Evolutionary conservation across 2,113 vertebrate species (phyloP), one percentile per base, ranked within the genome.

Genomic region (Thalassoma bifasciatum): DNA sequence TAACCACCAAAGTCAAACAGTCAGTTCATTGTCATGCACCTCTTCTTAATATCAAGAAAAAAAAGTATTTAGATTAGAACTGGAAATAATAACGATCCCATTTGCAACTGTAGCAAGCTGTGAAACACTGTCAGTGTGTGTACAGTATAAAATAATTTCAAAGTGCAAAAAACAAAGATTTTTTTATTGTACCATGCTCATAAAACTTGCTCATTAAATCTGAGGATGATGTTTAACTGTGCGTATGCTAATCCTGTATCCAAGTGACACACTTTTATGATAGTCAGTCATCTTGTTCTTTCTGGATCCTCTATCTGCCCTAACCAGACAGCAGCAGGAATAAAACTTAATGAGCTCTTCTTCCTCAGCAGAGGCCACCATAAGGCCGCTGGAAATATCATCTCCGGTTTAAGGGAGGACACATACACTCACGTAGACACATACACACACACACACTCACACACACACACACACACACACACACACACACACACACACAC

Each of bases 321-420:
- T n/a, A 38, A 51, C 14, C 52, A 62, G 75, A 75, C 49, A 57
- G 53, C 56, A 67, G 62, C 54, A 59, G 50, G 26, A 65, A 78
- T 83, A 79, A 83, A 72, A 71, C 26, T 75, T 89, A 78, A 90
- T 24, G 19, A 84, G 26, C 66, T 58, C 69, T 79, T 86, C 73
- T 65, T 82, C 63, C 78, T 84, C 4, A 49, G 14, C 64, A 52
- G 1, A 22, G 38, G 64, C 44, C 51, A 52, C 42, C 75, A 58
- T 42, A 68, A 26, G 37, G 40, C 42, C 57, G 24, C 47, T 72
- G 81, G 81, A 73, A 71, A 87, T 80, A 50, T 76, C 63, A 82
- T 84, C 83, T 74, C 57, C 49, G 38, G 69, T 58, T 80, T 52
- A 24, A 50, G n/a, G 65, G 42, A 30, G 24, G 21, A 76, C 16